Evolutionary conservation across 2,888 invertebrate genomes (phyloP).

Genomic region (Monoplex corrugatus): DNA sequence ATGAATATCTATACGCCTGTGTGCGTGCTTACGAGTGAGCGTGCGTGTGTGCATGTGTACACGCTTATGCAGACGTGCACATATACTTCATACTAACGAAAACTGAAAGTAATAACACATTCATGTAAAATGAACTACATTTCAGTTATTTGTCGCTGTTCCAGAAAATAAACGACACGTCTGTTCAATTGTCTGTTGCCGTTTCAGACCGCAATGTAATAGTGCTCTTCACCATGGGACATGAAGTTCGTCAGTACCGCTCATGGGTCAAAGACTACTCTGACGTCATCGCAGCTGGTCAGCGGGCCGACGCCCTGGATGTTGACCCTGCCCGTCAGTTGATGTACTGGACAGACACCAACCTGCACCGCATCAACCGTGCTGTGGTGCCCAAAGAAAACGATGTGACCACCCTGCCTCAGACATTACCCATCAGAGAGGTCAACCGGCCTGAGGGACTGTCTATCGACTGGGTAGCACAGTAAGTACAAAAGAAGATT

Average conservation of each 20-base stretch:
- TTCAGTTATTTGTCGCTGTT: too few relatives aligned
- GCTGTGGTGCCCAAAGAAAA: constrained; percentile 88
- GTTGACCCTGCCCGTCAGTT: constrained; percentile 87
- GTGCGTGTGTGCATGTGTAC: too few relatives aligned
- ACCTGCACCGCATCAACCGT: constrained; percentile 93
- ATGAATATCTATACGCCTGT: too few relatives aligned
- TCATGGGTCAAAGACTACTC: constrained; percentile 76
- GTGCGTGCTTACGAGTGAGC: too few relatives aligned
- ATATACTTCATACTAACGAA: too few relatives aligned
- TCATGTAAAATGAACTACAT: too few relatives aligned
- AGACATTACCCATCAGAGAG: constrained; percentile 90
- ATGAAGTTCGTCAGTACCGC: constrained; percentile 86
- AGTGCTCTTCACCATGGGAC: constrained; percentile 89
- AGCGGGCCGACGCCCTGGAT: constrained; percentile 94
- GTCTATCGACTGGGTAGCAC: constrained; percentile 96
- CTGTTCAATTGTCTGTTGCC: too few relatives aligned
- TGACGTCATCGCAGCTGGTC: constrained; percentile 91
- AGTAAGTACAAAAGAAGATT: too few relatives aligned
- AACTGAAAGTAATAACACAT: too few relatives aligned
- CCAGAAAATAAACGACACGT: too few relatives aligned
- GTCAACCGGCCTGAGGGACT: constrained; percentile 88
- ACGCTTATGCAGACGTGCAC: too few relatives aligned
- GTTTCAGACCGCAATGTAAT: constrained; percentile 56
- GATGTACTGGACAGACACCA: constrained; percentile 97
- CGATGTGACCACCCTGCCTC: constrained; percentile 85